Evolutionary conservation across 2,888 invertebrate genomes (phyloP), one percentile per base, ranked within the genome.

Genomic region (Caenorhabditis afra): DNA sequence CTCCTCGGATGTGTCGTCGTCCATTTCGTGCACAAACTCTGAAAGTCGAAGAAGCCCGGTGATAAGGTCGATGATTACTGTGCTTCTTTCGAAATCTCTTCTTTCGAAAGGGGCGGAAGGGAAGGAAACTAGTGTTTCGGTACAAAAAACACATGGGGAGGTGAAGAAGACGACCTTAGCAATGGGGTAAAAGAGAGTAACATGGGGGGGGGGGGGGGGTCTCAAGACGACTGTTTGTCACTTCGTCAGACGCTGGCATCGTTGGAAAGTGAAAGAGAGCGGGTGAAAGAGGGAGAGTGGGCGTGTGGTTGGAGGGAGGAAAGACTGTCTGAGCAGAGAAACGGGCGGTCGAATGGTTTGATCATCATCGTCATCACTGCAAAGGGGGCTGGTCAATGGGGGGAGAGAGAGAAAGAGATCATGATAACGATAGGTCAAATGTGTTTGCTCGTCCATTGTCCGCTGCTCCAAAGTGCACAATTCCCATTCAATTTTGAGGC

Each of bases 161-260:
- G 47, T 49, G 61, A 61, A 59, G 29, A 29, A 29, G 29, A 29
- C 4, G 7, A 29, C 3, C 29, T 29, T 29, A 29, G 29, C 29
- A 41, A 41, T 41, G 41, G 7, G 11, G 41, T 2, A 11, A 41
- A 37, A 37, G 37, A 37, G 37, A 11, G 37, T 37, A 37, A 37
- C 37, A 37, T 11, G 37, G 11, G 29, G 23, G 23, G 52, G 23
- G n/a, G n/a, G n/a, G n/a, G n/a, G n/a, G n/a, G n/a, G n/a, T n/a
- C n/a, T n/a, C 29, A 7, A 29, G 29, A 29, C 29, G 29, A 29
- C 29, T 29, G 29, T 29, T 29, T 29, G 29, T 29, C 29, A 29
- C 4, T 29, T 29, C 7, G 29, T 29, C 29, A 29, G 29, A 29
- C 35, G 53, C 53, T 53, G 53, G 16, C 53, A 53, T 53, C 53